Conservation (phyloP, 2,113 vertebrate genomes). For the Lophura nycthemera region DNA sequence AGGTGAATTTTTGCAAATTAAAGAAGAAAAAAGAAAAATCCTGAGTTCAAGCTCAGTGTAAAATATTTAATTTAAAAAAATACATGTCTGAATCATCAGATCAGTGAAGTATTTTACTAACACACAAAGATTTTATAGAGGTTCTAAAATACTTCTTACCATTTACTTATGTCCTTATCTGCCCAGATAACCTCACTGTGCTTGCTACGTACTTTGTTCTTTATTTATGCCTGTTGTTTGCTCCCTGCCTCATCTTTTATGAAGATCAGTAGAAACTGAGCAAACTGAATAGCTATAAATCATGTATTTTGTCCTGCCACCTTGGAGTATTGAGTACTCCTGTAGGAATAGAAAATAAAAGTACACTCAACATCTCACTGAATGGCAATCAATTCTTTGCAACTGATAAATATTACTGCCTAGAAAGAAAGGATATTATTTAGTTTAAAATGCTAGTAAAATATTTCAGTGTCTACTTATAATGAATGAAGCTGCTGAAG, state of each 20-base stretch:
- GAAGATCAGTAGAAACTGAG: not conserved
- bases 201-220: not conserved
- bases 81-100: not conserved
- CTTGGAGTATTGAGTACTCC: not conserved
- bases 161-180: not conserved
- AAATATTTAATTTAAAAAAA: not conserved
- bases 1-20: not conserved
- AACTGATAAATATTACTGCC: not conserved
- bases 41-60: not conserved
- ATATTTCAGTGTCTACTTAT: constrained; percentile 70
- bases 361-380: not conserved
- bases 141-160: not conserved
- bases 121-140: not conserved
- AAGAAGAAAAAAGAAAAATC: not conserved
- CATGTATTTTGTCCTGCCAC: not conserved
- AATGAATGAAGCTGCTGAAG: constrained; percentile 84
- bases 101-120: not conserved
- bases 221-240: not conserved
- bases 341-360: not conserved
- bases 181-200: not conserved
- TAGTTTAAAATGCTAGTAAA: not conserved
- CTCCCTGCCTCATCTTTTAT: not conserved
- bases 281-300: not conserved
- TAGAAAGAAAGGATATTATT: not conserved
- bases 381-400: not conserved